Percentiles rank a stretch among this genome's conserved stretches.
phyloP scores from a whole-genome alignment of 35 echinoderm and acorn worm genomes.

The Ophioderma brevispina region DNA sequence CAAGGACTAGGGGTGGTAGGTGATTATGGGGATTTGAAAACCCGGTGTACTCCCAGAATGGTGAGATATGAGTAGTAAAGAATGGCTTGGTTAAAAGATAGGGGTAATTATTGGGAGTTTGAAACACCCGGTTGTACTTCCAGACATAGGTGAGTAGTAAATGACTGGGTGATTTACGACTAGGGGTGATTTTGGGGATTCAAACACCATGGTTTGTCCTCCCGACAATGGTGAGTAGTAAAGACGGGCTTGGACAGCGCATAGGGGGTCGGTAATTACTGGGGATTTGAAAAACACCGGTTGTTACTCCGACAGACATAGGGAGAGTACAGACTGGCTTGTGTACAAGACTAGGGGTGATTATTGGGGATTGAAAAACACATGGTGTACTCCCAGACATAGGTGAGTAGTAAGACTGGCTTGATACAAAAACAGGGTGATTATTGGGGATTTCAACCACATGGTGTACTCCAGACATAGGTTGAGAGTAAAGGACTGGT shows the following conservation, averaged over 20 bases:
- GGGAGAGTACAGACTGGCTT: conserved; percentile 99
- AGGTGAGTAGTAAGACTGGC: conserved; percentile 95
- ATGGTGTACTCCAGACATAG: conserved; percentile 75
- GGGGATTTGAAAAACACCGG: no score
- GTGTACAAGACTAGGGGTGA: conserved; percentile 67
- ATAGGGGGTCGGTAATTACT: no score
- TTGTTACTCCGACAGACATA: no score
- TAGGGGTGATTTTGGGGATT: no score
- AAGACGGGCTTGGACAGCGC: no score
- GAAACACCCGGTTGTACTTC: conserved; percentile 83
- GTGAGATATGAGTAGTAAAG: no score
- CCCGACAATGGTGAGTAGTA: no score
- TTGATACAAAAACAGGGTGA: conserved; percentile 77
- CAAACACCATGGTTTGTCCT: not conserved
- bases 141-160: conserved; percentile 95
- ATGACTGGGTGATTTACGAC: no score
- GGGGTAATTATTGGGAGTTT: conserved; percentile 95
- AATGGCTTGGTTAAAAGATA: conserved; percentile 87
- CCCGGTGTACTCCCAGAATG: no score
- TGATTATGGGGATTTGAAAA: no score
- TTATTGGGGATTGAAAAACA: conserved; percentile 91
- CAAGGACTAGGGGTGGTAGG: no score
- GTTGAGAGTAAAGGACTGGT: no score
- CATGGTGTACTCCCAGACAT: conserved; percentile 93
- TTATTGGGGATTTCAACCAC: conserved; percentile 95